Conservation (phyloP, 2,888 invertebrate genomes). For the Margaritifera margaritifera region DNA sequence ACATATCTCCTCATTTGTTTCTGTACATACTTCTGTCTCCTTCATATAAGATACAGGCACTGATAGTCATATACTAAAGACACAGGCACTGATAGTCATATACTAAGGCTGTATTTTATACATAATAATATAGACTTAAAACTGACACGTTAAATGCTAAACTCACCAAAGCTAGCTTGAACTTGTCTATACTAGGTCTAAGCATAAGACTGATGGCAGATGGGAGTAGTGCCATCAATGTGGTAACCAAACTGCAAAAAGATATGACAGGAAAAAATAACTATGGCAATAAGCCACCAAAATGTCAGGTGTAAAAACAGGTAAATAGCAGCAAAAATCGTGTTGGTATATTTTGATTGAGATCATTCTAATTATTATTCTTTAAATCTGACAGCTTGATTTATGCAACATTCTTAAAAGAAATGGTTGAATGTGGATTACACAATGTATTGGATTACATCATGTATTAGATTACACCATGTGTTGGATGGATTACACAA, state of each 20-base stretch:
- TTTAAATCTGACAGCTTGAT: too few species aligned
- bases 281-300: background rate
- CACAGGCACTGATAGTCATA: too few species aligned
- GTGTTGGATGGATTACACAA: too few species aligned
- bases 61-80: too few species aligned
- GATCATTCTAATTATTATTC: too few species aligned
- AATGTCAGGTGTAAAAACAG: background rate
- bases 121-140: background rate
- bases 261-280: conserved; percentile 3
- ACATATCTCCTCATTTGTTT: too few species aligned
- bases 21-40: too few species aligned
- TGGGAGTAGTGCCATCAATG: conserved; percentile 72
- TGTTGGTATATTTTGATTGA: background rate
- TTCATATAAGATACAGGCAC: too few species aligned
- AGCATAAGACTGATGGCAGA: conserved; percentile 76
- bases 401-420: too few species aligned
- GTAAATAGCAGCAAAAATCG: conserved; percentile 5
- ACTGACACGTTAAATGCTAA: background rate
- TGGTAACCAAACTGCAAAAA: conserved; percentile 70
- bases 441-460: too few species aligned
- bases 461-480: too few species aligned
- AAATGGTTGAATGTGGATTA: too few species aligned
- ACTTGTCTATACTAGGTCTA: conserved; percentile 71
- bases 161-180: conserved; percentile 73
- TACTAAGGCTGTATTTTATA: background rate